phyloP scores from a whole-genome alignment of 1,140 invertebrate species.

The Archivesica marissinica region DNA sequence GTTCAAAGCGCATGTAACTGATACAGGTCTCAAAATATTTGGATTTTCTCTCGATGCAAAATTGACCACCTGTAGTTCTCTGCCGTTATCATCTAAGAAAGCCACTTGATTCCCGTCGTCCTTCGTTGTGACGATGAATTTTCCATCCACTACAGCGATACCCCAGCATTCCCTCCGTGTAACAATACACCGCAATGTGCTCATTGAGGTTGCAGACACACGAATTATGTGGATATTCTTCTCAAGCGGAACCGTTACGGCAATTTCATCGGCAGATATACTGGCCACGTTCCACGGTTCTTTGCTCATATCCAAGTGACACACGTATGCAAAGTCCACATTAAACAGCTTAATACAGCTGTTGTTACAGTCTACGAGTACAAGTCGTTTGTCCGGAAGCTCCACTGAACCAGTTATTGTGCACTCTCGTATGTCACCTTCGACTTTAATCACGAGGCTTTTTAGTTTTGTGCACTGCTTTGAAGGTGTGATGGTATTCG shows the following conservation, averaged over 20 bases:
- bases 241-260: constrained; percentile 56
- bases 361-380: constrained; percentile 57
- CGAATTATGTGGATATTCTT: constrained; percentile 55
- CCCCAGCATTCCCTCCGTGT: constrained; percentile 55
- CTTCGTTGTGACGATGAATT: constrained; percentile 43
- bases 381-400: constrained; percentile 30
- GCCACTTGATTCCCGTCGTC: constrained; percentile 49
- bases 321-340: constrained; percentile 15
- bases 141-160: constrained; percentile 44
- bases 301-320: constrained; percentile 46
- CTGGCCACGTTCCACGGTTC: constrained; percentile 58
- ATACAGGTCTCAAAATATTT: constrained; percentile 55
- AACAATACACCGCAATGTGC: constrained; percentile 39
- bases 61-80: constrained; percentile 50
- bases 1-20: constrained; percentile 15
- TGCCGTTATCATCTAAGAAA: constrained; percentile 44
- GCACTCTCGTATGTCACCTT: constrained; percentile 44
- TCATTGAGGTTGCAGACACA: constrained; percentile 29
- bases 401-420: constrained; percentile 56
- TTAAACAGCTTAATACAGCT: constrained; percentile 47
- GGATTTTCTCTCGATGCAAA: constrained; percentile 60
- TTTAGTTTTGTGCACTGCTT: constrained; percentile 43
- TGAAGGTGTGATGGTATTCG: not conserved
- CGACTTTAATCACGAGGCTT: constrained; percentile 23
- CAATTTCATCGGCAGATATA: constrained; percentile 44